Evolutionary conservation across 2,797 vertebrate genomes (phyloP).

Genomic region (Smutsia gigantea): DNA sequence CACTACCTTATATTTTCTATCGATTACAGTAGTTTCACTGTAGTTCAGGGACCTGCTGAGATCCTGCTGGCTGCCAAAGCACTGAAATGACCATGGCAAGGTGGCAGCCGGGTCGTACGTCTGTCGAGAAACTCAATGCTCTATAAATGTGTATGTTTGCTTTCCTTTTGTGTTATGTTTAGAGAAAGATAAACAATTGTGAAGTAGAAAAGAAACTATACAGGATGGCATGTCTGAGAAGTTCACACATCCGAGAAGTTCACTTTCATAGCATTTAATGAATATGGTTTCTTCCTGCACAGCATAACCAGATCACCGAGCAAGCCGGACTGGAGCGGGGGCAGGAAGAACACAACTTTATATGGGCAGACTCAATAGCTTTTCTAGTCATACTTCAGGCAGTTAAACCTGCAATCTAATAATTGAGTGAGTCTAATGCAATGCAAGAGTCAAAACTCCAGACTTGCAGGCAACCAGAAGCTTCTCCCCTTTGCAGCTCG

Average conservation of each 20-base stretch:
- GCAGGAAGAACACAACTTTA: background rate
- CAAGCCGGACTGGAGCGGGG: background rate
- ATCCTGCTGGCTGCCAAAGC: background rate
- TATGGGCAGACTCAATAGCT: background rate
- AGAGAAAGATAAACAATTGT: conserved; percentile 27
- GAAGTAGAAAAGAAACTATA: background rate
- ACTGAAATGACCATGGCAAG: background rate
- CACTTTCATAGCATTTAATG: background rate
- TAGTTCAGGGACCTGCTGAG: background rate
- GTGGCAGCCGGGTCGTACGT: background rate
- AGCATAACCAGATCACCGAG: accelerated
- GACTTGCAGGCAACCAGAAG: background rate
- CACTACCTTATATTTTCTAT: background rate
- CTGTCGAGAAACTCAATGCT: background rate
- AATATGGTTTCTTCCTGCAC: too few relatives aligned
- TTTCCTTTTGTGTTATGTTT: background rate
- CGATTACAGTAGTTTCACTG: background rate
- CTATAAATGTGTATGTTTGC: background rate
- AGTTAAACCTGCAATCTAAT: background rate
- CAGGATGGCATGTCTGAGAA: background rate
- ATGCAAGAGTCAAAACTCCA: background rate
- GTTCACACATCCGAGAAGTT: background rate
- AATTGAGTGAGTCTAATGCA: too few relatives aligned
- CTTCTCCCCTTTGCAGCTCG: background rate
- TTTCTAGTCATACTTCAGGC: background rate